Evolutionary conservation across 1,140 invertebrate species (phyloP).

Genomic region (Cotesia vestalis): DNA sequence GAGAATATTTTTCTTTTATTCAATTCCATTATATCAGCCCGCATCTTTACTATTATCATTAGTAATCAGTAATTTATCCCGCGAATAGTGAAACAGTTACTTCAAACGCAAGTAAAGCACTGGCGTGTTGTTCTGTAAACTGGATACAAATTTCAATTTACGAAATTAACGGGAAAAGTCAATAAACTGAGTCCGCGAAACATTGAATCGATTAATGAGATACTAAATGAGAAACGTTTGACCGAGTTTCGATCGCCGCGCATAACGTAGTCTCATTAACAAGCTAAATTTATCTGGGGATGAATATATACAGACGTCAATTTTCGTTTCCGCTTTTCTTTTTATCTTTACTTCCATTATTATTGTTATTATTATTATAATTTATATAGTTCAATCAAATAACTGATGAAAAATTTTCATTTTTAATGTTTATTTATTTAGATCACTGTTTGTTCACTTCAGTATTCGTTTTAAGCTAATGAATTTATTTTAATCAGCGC

Average conservation of each 20-base stretch:
- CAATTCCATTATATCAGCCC: too few species aligned
- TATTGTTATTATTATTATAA: not conserved
- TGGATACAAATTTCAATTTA: conserved; percentile 29
- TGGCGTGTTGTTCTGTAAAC: conserved; percentile 22
- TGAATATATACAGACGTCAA: not conserved
- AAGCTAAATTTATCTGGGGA: not conserved
- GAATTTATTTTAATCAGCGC: too few species aligned
- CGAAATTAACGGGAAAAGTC: conserved; percentile 28
- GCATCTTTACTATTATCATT: too few species aligned
- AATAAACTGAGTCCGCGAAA: conserved; percentile 30
- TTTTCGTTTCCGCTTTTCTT: not conserved
- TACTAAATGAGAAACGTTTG: conserved; percentile 26
- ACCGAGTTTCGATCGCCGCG: not conserved
- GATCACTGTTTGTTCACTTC: too few species aligned
- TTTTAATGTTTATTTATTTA: too few species aligned
- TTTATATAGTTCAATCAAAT: too few species aligned
- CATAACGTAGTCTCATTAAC: conserved; percentile 7
- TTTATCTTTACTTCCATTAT: not conserved
- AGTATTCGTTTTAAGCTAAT: too few species aligned
- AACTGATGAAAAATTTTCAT: not conserved
- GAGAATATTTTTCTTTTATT: too few species aligned
- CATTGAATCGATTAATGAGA: conserved; percentile 36
- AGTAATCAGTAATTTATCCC: not conserved
- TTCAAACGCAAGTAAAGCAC: conserved; percentile 8
- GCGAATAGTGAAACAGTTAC: not conserved